Conservation (phyloP, 2,113 vertebrate species). For the Pavo muticus region DNA sequence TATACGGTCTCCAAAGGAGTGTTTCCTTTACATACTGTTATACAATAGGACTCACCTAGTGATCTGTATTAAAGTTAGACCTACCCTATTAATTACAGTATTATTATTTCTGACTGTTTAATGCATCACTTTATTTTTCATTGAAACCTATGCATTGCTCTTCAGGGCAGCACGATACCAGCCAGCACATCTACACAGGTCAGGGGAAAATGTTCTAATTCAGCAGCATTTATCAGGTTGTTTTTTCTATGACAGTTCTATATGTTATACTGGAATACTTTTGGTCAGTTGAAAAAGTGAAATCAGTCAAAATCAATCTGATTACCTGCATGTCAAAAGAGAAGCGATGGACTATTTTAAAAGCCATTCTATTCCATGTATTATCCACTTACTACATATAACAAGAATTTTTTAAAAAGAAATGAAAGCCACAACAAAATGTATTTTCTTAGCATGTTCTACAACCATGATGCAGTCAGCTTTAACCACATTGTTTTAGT, state of each 20-base stretch:
- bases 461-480: not conserved
- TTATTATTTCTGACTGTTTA: constrained; percentile 37
- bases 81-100: constrained; percentile 29
- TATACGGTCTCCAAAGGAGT: constrained; percentile 21
- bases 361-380: not conserved
- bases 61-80: not conserved
- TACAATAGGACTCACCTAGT: constrained; percentile 24
- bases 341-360: not conserved
- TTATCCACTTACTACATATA: not conserved
- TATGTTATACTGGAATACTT: not conserved
- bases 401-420: not conserved
- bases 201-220: not conserved
- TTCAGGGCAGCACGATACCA: not conserved
- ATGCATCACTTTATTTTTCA: not conserved
- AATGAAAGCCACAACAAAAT: not conserved
- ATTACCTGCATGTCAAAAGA: not conserved
- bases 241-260: not conserved
- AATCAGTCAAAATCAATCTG: not conserved
- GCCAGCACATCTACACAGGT: not conserved
- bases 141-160: not conserved
- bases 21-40: not conserved
- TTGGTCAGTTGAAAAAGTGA: not conserved
- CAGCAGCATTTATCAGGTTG: not conserved
- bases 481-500: not conserved
- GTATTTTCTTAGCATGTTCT: not conserved